Base-by-base conservation (phyloP, 1,140 invertebrate genomes). In the Drosophila fuyamai region DNA sequence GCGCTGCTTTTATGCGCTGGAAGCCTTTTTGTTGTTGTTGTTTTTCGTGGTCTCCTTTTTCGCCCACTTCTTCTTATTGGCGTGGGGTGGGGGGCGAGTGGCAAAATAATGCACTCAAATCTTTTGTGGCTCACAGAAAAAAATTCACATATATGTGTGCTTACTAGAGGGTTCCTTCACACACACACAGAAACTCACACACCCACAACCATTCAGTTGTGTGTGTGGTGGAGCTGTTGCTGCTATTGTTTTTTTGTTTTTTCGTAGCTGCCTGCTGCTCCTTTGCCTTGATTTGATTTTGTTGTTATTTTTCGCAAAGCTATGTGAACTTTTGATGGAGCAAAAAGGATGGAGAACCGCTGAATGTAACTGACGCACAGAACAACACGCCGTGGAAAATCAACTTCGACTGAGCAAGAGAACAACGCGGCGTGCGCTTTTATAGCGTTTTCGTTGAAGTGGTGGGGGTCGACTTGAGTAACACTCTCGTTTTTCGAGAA, bases 371-470 rank as follows among this genome's bases (percentile, higher is more conserved):
- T 1, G 16, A 27, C 54, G 54, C 38, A 41, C 54, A 41, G n/a
- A 67, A 76, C 44, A 58, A 77, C 56, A 79, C 71, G 60, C 71
- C 57, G 68, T 70, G 56, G 48, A 74, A 68, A 71, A 59, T 76
- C 56, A 73, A 83, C 71, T 84, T 62, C 55, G 81, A 80, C 55
- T 83, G 72, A 78, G 62, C 50, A 27, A 35, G 62, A 70, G 62
- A 29, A 27, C 50, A 29, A 35, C 27, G 36, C 14, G 27, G 16
- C 23, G 48, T 12, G 43, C n/a, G 51, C 23, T 56, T 68, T 71
- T 67, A 65, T 70, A 60, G 38, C 38, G 2, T 10, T 32, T 32
- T 32, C 29, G 29, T 32, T 32, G 8, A 32, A 32, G 6, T 8
- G 29, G 0, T 8, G 29, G 7, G 29, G 29, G 29, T 32, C 29